Base-by-base conservation (phyloP, 1,140 invertebrate genomes). In the Monomorium pharaonis region DNA sequence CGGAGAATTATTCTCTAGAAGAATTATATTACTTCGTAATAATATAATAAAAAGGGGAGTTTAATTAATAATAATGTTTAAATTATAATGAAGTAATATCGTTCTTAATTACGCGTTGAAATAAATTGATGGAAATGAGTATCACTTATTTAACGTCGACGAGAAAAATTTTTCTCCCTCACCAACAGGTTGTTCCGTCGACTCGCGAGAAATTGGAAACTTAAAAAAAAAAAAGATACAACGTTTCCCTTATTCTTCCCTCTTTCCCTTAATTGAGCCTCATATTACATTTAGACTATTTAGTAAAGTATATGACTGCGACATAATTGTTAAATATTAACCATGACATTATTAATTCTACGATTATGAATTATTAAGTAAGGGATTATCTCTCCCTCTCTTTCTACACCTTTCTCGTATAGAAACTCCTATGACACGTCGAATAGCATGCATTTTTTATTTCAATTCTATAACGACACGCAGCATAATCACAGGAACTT, bases 181-280 rank as follows among this genome's bases (percentile, higher is more conserved):
- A 37, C 62, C 44, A 80, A 80, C 76, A 69, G 62, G 44, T 80
- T 80, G 62, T 69, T 69, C 18, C 49, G 63, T 30, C 18, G 6
- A 44, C 1, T 30, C 10, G 7, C 18, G 58, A 63, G 42, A 62
- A 44, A 54, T 27, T 27, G 30, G 12, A 77, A 77, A 1, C 10
- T 47, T 21, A 2, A 7, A 62, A 30, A 33, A 74, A 2, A 7
- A 62, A 30, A 33, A 74, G 14, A 6, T 30, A 72, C 14, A 1
- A 47, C 14, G 30, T 72, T 58, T 56, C 21, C 16, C 27, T 24
- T 37, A 16, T 27, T n/a, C n/a, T n/a, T n/a, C n/a, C n/a, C n/a
- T n/a, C n/a, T n/a, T n/a, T n/a, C n/a, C n/a, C n/a, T n/a, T 58
- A 83, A 72, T 16, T 1, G 3, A 44, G 14, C 14, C 10, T 44